Conservation (phyloP, 2,797 vertebrate genomes). For the Calcarius lapponicus region DNA sequence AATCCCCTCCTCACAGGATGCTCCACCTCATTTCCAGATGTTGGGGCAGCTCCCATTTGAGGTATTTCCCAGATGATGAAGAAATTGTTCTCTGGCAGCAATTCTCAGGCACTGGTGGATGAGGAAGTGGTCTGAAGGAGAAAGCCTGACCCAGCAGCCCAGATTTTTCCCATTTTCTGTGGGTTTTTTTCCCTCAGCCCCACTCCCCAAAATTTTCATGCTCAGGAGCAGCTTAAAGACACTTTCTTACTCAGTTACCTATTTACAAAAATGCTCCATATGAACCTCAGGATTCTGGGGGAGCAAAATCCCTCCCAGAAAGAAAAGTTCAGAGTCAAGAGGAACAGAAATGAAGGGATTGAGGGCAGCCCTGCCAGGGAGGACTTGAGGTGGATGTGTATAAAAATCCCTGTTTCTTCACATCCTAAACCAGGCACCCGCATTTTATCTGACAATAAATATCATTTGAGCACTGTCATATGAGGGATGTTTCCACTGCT, state of each 20-base stretch:
- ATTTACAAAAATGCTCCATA: neutral
- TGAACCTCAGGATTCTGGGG: neutral
- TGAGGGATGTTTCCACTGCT: neutral
- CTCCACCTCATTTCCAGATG: neutral
- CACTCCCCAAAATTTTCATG: neutral
- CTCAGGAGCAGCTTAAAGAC: neutral
- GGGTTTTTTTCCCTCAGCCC: neutral
- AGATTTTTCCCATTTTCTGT: neutral
- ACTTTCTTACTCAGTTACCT: rapidly evolving
- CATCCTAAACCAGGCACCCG: neutral
- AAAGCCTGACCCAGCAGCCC: neutral
- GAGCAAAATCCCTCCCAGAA: neutral
- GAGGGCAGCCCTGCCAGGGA: neutral
- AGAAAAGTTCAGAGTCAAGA: neutral
- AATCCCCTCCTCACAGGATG: neutral
- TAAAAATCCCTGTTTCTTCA: neutral
- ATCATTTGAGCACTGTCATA: neutral
- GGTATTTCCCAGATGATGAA: neutral
- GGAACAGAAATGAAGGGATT: neutral
- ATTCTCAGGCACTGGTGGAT: neutral
- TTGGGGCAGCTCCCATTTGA: neutral
- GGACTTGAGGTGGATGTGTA: neutral
- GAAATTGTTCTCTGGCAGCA: neutral
- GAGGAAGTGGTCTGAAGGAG: neutral
- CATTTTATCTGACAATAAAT: neutral